Base-by-base conservation (phyloP, 2,797 vertebrate genomes). In the Lycodopsis pacificus region DNA sequence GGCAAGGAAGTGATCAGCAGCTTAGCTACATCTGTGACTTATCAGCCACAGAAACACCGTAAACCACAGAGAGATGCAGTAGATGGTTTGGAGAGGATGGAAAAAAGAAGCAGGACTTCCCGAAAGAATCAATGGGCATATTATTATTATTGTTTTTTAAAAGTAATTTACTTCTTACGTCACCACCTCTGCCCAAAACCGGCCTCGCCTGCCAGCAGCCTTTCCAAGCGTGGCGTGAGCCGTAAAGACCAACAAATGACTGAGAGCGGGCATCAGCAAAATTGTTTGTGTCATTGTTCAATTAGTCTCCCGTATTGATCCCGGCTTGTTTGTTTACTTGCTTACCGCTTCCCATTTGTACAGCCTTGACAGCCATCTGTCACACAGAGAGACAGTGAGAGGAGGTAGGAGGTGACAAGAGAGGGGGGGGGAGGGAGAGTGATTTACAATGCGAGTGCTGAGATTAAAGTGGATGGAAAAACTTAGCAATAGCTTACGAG, bases 271-370 rank as follows among this genome's bases (percentile, higher is more conserved):
- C 73, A 81, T 79, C 68, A 70, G 69, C 68, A 65, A 87, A 87
- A 89, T 79, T 81, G 82, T 87, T 86, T 88, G 77, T 84, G 89
- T 87, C 90, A 86, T 83, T 89, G 86, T 90, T 90, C 83, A 92
- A 90, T 92, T 88, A 90, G 89, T 86, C 81, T 89, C 70, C 80
- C 51, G 80, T 91, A 92, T 91, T 90, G 91, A 92, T 93, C 84
- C 56, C n/a, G 11, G 79, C 84, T 86, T 85, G 86, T 93, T 92
- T 90, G 91, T 92, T 93, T 92, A 90, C 88, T 87, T 81, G 73
- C 86, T 86, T 71, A 78, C 84, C 69, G 77, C 77, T 86, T 86
- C 76, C 81, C 72, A 75, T 85, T 90, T 84, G 85, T 82, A 59
- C 36, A 64, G 82, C 90, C 81, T 91, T 88, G 85, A 92, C 86